Conservation (phyloP, 2,888 invertebrate genomes). For the Nomada fabriciana region DNA sequence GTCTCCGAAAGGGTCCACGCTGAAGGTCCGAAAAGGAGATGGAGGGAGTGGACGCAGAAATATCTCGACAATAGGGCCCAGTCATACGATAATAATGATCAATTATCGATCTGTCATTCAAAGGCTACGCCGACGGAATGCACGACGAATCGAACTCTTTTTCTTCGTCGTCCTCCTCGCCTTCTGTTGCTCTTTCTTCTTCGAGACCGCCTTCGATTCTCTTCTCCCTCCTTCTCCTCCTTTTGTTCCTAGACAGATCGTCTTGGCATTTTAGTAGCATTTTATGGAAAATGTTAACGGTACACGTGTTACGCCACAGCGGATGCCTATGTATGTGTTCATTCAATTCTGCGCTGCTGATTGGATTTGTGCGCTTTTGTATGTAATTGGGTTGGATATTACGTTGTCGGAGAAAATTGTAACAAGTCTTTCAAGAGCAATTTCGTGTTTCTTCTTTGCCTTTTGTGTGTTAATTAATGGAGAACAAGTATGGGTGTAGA, state of each 20-base stretch:
- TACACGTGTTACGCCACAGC: neutral
- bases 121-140: slow-evolving; percentile 79
- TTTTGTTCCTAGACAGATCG: neutral
- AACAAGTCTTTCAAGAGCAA: too few relatives aligned
- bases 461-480: too few relatives aligned
- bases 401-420: too few relatives aligned
- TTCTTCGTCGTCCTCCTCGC: slow-evolving; percentile 55
- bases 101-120: slow-evolving; percentile 83
- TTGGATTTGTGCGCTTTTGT: too few relatives aligned
- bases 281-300: slow-evolving; percentile 47
- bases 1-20: slow-evolving; percentile 70
- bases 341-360: too few relatives aligned
- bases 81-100: slow-evolving; percentile 82
- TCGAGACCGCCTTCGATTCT: slow-evolving; percentile 48
- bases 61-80: slow-evolving; percentile 78
- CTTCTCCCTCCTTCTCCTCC: neutral
- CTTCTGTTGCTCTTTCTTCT: slow-evolving; percentile 48
- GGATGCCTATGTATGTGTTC: neutral
- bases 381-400: too few relatives aligned
- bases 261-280: slow-evolving; percentile 40
- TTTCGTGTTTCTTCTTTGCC: too few relatives aligned
- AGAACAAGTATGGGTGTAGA: too few relatives aligned
- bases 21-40: slow-evolving; percentile 68
- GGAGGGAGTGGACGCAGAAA: slow-evolving; percentile 62
- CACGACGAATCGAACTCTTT: slow-evolving; percentile 79